Base-by-base conservation (phyloP, 1,140 invertebrate genomes). In the Lepidurus couesii region DNA sequence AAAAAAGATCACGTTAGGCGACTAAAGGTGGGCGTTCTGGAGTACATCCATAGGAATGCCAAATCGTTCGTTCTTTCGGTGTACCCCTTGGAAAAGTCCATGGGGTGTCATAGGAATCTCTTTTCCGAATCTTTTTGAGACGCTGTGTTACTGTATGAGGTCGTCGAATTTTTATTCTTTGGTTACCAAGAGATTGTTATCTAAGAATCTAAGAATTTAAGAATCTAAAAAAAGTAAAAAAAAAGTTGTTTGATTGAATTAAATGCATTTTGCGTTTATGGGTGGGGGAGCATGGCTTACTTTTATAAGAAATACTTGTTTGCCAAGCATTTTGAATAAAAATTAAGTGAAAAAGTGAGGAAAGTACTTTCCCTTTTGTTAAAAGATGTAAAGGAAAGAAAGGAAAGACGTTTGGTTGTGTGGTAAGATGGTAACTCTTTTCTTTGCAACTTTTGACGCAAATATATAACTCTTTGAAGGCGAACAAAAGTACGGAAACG, bases 21-120 rank as follows among this genome's bases (percentile, higher is more conserved):
- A 65, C 53, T 65, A 65, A 65, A 65, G 53, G 53, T 65, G 53
- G 53, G 53, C 53, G 53, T 65, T 65, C 53, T 65, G 53, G 53
- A 65, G 53, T 65, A 65, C 8, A 13, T 65, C 9, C 16, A 65
- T n/a, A 65, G 53, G 53, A 65, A 65, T 65, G 53, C 53, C 53
- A 65, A 65, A 65, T 65, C 53, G 53, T 65, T 65, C 53, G 21
- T 65, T 65, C 53, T 65, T 65, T 65, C 53, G n/a, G 53, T 65
- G 21, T 13, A 65, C 53, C 53, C 53, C 53, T 21, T 65, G 16
- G 53, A 21, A 65, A 65, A n/a, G 21, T 65, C 53, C 53, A 65
- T 65, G 53, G 53, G 53, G 53, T 65, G 53, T 65, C 53, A 65
- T 65, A 16, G 7, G 45, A 10, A 47, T 47, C 45, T 65, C 53